Conservation (phyloP, 2,797 vertebrate species). For the Hapalemur alaotrensis region DNA sequence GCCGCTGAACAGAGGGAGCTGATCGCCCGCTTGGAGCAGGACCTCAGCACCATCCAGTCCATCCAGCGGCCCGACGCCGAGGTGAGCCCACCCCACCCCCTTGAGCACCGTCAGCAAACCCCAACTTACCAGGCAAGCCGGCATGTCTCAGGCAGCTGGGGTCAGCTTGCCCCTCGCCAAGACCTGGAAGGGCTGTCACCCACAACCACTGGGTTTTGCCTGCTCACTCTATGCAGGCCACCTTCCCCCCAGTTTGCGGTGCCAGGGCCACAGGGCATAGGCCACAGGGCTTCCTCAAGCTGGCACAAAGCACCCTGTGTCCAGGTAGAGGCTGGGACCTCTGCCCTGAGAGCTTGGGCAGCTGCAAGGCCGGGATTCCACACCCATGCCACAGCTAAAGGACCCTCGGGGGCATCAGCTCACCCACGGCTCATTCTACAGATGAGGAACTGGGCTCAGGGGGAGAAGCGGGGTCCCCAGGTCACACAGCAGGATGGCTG, state of each 20-base stretch:
- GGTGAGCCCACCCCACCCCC: slow-evolving; percentile 75
- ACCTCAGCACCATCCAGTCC: slow-evolving; percentile 95
- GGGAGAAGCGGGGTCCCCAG: background rate
- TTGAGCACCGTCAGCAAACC: no score
- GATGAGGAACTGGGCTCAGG: background rate
- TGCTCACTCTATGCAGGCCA: background rate
- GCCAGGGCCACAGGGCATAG: background rate
- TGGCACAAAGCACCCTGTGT: background rate
- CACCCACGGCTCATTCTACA: background rate
- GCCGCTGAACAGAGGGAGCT: slow-evolving; percentile 93
- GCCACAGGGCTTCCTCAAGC: background rate
- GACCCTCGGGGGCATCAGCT: background rate
- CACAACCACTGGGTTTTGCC: background rate
- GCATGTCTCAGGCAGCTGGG: accelerated
- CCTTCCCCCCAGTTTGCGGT: background rate
- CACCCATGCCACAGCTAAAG: background rate
- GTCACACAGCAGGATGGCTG: background rate
- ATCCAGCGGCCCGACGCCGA: slow-evolving; percentile 92
- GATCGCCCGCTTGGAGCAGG: slow-evolving; percentile 93
- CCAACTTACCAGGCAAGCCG: background rate
- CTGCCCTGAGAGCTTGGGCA: background rate
- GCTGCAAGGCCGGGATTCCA: background rate
- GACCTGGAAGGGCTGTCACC: background rate
- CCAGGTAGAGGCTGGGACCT: background rate
- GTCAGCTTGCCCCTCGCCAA: background rate